Conservation (phyloP, 2,797 vertebrate species). For the Euphonia xanthogaster region DNA sequence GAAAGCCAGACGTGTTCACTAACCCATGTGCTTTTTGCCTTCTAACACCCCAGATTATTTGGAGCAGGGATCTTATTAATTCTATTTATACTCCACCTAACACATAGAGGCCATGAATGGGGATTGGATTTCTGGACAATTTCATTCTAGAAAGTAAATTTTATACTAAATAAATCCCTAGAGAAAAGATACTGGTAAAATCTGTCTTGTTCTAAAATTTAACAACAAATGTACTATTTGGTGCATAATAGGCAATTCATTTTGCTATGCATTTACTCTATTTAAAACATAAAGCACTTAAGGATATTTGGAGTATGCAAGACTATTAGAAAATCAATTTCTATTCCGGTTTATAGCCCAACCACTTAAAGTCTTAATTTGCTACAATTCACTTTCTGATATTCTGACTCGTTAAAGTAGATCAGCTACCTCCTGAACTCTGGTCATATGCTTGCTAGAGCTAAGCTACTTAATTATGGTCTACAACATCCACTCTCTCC, state of each 20-base stretch:
- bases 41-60: not conserved
- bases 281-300: slow-evolving; percentile 59
- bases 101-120: not conserved
- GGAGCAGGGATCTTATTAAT: not conserved
- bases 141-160: not conserved
- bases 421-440: not conserved
- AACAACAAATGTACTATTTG: not conserved
- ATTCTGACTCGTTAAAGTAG: not conserved
- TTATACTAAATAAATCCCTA: not conserved
- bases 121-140: not conserved
- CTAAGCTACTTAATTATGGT: not conserved
- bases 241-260: slow-evolving; percentile 38
- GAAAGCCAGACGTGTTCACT: not conserved
- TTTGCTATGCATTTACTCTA: slow-evolving; percentile 44
- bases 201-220: not conserved
- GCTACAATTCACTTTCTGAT: slow-evolving; percentile 15
- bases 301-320: slow-evolving; percentile 33
- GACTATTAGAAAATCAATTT: slow-evolving; percentile 66
- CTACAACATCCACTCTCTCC: not conserved
- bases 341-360: slow-evolving; percentile 47
- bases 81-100: not conserved
- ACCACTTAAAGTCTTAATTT: slow-evolving; percentile 59
- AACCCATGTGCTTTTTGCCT: not conserved
- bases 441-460: not conserved
- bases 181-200: not conserved